A percentile compares a stretch with the other conserved stretches of the same genome.
Conservation (phyloP, 1,140 invertebrate species). For the Streblospio benedicti region DNA sequence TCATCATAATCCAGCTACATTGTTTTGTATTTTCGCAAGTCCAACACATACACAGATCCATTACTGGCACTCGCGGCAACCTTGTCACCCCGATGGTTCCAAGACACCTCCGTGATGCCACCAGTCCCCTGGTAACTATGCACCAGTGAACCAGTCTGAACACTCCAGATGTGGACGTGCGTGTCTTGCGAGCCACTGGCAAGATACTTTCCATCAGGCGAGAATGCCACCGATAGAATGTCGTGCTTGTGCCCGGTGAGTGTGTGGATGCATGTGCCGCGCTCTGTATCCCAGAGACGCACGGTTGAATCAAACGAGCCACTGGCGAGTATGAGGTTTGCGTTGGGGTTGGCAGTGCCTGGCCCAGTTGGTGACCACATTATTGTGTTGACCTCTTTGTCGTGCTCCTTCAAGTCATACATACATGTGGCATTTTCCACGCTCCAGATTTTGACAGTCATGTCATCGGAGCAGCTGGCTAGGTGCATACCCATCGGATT, state of each 20-base stretch:
- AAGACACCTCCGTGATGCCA: slow-evolving; percentile 98
- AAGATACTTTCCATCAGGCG: slow-evolving; percentile 89
- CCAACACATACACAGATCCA: slow-evolving; percentile 74
- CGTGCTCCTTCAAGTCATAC: slow-evolving; percentile 93
- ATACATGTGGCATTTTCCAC: slow-evolving; percentile 95
- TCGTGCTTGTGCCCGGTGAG: slow-evolving; percentile 95
- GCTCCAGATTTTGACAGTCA: slow-evolving; percentile 98
- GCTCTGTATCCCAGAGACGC: slow-evolving; percentile 91
- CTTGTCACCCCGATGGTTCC: slow-evolving; percentile 96
- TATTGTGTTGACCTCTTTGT: slow-evolving; percentile 98
- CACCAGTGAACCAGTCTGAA: no score
- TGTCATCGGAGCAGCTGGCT: slow-evolving; percentile 97
- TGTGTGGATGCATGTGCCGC: slow-evolving; percentile 89
- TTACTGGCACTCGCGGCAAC: slow-evolving; percentile 96
- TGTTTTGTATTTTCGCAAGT: no score
- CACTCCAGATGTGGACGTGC: slow-evolving; percentile 99
- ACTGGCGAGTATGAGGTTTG: slow-evolving; percentile 88
- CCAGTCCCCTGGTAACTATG: slow-evolving; percentile 96
- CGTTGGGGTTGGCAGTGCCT: slow-evolving; percentile 92
- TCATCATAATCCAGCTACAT: no score
- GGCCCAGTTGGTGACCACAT: slow-evolving; percentile 98
- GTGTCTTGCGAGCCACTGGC: slow-evolving; percentile 98
- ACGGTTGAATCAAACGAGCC: slow-evolving; percentile 97
- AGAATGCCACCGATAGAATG: slow-evolving; percentile 64
- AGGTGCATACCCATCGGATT: slow-evolving; percentile 92